Evolutionary conservation across 2,888 invertebrate species (phyloP).

Genomic region (Copidosoma aretas): DNA sequence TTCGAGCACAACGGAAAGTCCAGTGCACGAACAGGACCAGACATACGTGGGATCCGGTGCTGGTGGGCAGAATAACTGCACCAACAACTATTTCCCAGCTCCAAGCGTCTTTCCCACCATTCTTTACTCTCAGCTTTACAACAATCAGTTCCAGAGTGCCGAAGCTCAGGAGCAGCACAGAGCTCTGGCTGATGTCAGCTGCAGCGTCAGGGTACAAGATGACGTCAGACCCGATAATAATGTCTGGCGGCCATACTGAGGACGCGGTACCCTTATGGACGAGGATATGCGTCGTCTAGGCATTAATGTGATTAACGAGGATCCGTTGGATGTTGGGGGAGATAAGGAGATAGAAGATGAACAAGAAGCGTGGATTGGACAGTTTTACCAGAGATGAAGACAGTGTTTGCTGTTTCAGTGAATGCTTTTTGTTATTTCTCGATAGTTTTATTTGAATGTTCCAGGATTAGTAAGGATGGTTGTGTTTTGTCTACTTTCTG

Average conservation of each 20-base stretch:
- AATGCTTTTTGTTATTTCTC: neutral
- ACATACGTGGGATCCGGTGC: conserved; percentile 49
- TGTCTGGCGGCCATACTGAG: conserved; percentile 61
- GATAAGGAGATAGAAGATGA: conserved; percentile 1
- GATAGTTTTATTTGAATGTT: neutral
- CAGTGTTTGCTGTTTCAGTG: neutral
- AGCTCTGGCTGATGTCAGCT: conserved; percentile 53
- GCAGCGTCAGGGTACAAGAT: conserved; percentile 57
- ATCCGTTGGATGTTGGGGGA: neutral
- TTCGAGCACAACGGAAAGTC: conserved; percentile 83
- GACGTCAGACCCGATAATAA: conserved; percentile 61
- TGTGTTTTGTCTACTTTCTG: too few species aligned
- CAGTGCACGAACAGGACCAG: conserved; percentile 79
- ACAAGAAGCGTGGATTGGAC: conserved; percentile 20
- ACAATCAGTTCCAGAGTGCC: conserved; percentile 63
- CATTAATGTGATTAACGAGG: conserved; percentile 7
- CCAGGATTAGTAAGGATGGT: too few species aligned
- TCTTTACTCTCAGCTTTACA: conserved; percentile 83
- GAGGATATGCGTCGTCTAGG: conserved; percentile 3
- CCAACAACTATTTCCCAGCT: conserved; percentile 71
- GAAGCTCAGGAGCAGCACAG: conserved; percentile 44
- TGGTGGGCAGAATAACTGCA: conserved; percentile 20
- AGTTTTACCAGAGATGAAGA: neutral
- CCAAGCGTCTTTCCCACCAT: conserved; percentile 79
- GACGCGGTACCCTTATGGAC: neutral